phyloP scores from a whole-genome alignment of 1,140 invertebrate species.

The Megathymus violae region DNA sequence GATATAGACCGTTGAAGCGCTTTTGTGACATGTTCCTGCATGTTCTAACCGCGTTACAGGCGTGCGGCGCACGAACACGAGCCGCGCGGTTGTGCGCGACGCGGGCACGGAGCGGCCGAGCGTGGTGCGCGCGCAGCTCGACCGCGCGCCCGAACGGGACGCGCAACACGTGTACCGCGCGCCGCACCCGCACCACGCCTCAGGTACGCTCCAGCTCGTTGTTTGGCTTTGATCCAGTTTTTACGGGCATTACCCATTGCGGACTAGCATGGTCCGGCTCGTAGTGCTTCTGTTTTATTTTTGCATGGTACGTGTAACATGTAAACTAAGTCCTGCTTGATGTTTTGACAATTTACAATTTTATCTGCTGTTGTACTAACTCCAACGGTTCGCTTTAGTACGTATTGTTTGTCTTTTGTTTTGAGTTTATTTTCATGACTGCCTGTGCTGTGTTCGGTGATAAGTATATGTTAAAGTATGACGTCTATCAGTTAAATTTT shows the following conservation, averaged over 20 bases:
- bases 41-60: constrained; percentile 59
- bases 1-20: too few species aligned
- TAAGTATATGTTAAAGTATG: too few species aligned
- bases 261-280: neutral
- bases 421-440: too few species aligned
- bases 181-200: constrained; percentile 72
- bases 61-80: constrained; percentile 62
- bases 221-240: too few species aligned
- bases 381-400: too few species aligned
- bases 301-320: neutral
- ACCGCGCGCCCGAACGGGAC: constrained; percentile 71
- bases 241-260: constrained; percentile 3
- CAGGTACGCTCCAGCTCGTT: constrained; percentile 52
- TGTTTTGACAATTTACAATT: too few species aligned
- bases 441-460: too few species aligned
- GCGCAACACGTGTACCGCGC: too few species aligned
- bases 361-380: too few species aligned
- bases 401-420: too few species aligned
- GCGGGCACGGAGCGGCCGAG: constrained; percentile 71
- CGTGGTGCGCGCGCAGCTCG: constrained; percentile 77
- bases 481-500: too few species aligned
- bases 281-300: neutral
- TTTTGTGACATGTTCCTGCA: neutral
- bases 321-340: too few species aligned
- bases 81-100: constrained; percentile 55